Evolutionary conservation across 1,140 invertebrate genomes (phyloP), one percentile per base, ranked within the genome.

Genomic region (Drosophila bocki): DNA sequence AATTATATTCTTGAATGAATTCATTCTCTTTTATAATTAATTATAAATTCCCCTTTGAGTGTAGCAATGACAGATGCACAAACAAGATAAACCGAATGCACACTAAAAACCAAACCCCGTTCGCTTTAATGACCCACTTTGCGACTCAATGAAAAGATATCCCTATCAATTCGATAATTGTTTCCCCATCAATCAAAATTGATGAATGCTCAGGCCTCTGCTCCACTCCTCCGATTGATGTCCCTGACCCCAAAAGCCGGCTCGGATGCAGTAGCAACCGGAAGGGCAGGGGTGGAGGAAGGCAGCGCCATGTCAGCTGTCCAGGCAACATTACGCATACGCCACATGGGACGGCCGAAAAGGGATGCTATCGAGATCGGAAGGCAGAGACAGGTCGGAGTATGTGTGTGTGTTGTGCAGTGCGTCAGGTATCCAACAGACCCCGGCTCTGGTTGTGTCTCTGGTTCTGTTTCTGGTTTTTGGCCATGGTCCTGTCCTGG

Each of bases 251-350:
- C 41, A 50, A 72, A 71, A 51, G 39, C 32, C 44, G 37, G 50
- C 22, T 72, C 44, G 37, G 13, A 50, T 59, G 44, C 69, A 65
- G 61, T 65, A 32, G 74, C 68, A 61, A 29, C 44, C 63, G 75
- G 47, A 58, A 26, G 58, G 74, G 44, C 26, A 39, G 19, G 53
- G 17, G 19, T n/a, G 53, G 13, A 39, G 53, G 53, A 37, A 59
- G 54, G 62, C 22, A 35, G 63, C 37, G 74, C 33, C 69, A 72
- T 78, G 74, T 68, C 74, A 70, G 75, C 57, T 78, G 56, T 78
- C 75, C 65, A 62, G 72, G 42, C 51, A 64, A 57, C 72, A 81
- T 84, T 88, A 88, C 80, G 78, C 84, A 87, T 87, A 88, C 84
- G 84, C 84, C 84, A 69, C 80, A 57, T 78, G 68, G 67, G 75